Percentiles rank a stretch among this genome's conserved stretches.
These are phyloP conservation scores for Ginglymostoma cirratum DNA, from an alignment of 2,113 vertebrate genomes.

Conservation along the genomic window DNA sequence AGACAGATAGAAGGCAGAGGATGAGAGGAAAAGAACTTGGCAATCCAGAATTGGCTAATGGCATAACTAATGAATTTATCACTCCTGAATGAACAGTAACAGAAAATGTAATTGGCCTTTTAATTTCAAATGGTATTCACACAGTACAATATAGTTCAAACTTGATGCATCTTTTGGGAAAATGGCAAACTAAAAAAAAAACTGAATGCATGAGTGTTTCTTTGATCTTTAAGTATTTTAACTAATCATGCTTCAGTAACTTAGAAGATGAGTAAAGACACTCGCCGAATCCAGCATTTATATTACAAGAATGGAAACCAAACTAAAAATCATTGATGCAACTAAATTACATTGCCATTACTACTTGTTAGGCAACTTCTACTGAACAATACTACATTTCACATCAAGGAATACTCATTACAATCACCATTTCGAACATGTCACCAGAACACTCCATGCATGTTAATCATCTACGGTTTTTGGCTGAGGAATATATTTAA, in stretches of 20 bases:
- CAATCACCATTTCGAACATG: background rate
- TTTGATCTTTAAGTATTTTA: background rate
- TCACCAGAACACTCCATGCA: background rate
- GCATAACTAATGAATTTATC: background rate
- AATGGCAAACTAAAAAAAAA: background rate
- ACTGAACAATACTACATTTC: background rate
- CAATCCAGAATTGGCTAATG: background rate
- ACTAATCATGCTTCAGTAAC: background rate
- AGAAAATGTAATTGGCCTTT: background rate
- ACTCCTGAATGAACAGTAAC: background rate
- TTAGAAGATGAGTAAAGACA: background rate
- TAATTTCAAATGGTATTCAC: background rate
- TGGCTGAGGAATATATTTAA: background rate
- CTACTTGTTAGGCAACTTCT: background rate
- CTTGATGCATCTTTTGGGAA: background rate
- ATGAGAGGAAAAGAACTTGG: background rate
- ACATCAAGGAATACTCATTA: background rate
- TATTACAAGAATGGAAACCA: background rate
- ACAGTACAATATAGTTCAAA: background rate
- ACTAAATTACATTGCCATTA: background rate
- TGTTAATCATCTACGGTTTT: background rate
- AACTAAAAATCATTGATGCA: background rate
- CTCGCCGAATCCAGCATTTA: background rate
- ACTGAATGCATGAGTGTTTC: background rate
- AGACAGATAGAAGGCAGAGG: background rate